Evolutionary conservation across 2,113 vertebrate species (phyloP), one percentile per base, ranked within the genome.

Genomic region (Cromileptes altivelis): DNA sequence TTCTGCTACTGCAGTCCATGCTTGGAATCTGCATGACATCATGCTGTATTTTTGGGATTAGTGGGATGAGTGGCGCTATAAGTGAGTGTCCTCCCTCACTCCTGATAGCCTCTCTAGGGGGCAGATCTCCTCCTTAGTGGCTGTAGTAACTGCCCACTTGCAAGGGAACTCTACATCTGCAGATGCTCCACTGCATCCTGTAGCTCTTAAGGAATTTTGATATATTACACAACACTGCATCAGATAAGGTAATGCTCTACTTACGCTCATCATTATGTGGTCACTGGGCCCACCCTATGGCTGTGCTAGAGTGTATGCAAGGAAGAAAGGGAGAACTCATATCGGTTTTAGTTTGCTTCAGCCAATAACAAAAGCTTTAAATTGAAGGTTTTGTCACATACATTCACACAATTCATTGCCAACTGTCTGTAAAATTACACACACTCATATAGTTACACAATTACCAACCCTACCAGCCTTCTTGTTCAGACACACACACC

Each of bases 1-100:
- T 94, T 93, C 90, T 92, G 81, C 86, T 79, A 60, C 93, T 89
- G 91, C 91, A 89, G 81, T 88, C 90, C 84, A 92, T 82, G 73
- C 90, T 92, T 93, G 85, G 86, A 89, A 83, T 74, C 83, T 68
- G 79, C 78, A 91, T 94, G 92, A 94, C 94, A 94, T 95, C 94
- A 93, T 91, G 42, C 73, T 78, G 84, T 94, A 91, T 94, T 93
- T 91, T 92, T 85, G 85, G 91, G 79, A 79, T 81, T 70, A 70
- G 69, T 60, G 62, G 73, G 84, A 91, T 76, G 79, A 84, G 89
- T 80, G 70, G 86, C 23, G 17, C 62, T 84, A 72, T 79, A 8
- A 84, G 82, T 82, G 75, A 77, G 76, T 70, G 61, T 84, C 89
- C 67, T 80, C 49, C 69, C 85, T 74, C 67, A 37, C 61, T 85